Evolutionary conservation across 1,140 invertebrate species (phyloP).

Genomic region (Trichogramma pretiosum): DNA sequence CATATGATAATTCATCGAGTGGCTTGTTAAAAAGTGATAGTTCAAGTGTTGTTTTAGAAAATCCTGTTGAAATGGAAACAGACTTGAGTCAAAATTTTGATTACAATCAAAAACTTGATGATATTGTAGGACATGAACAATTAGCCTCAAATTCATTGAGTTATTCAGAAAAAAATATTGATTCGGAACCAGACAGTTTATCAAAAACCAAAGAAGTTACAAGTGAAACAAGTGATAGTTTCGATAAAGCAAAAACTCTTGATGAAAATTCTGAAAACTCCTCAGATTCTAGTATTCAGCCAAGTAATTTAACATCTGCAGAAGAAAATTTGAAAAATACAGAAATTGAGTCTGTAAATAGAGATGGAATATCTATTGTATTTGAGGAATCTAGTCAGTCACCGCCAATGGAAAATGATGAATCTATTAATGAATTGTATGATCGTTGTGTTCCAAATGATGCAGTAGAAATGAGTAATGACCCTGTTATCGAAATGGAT

Average conservation of each 20-base stretch:
- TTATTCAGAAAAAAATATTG: slow-evolving; percentile 11
- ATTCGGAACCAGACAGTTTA: slow-evolving; percentile 14
- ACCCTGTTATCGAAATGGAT: neutral
- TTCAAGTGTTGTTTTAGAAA: neutral
- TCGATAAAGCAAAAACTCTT: slow-evolving; percentile 3
- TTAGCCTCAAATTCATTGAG: neutral
- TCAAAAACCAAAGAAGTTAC: slow-evolving; percentile 7
- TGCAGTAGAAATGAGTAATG: neutral
- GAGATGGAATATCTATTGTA: neutral
- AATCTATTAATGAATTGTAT: slow-evolving; percentile 15
- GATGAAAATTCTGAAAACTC: slow-evolving; percentile 14
- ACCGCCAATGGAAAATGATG: neutral
- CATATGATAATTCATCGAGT: neutral
- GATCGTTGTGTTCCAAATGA: neutral
- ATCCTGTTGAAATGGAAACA: neutral
- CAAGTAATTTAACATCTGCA: neutral
- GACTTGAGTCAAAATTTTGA: neutral
- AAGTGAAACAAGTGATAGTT: slow-evolving; percentile 17
- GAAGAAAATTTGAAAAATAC: slow-evolving; percentile 2
- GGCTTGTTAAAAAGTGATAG: slow-evolving; percentile 1
- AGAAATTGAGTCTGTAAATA: neutral
- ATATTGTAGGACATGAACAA: neutral
- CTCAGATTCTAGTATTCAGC: too few species aligned
- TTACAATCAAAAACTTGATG: neutral
- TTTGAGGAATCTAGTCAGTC: slow-evolving; percentile 9